phyloP scores from a whole-genome alignment of 2,113 vertebrate species.

The Piliocolobus tephrosceles region DNA sequence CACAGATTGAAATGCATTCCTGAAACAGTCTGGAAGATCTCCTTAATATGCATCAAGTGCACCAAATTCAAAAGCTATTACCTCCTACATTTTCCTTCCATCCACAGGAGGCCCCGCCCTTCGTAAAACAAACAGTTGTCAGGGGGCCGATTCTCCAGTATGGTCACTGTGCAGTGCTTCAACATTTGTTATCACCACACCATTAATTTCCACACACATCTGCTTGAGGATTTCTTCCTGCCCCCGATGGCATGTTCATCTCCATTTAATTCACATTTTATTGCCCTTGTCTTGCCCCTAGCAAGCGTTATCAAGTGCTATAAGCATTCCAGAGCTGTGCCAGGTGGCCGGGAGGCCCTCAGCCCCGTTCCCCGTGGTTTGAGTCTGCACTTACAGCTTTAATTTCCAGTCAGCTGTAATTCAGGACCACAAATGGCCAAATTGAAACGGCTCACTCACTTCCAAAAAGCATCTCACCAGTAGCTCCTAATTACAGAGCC shows the following conservation, averaged over 20 bases:
- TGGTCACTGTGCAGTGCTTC: constrained; percentile 42
- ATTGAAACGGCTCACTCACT: not conserved
- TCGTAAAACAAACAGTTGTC: constrained; percentile 38
- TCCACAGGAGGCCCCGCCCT: not conserved
- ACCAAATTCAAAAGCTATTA: not conserved
- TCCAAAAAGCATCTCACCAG: not conserved
- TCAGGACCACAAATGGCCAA: not conserved
- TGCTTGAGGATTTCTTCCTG: constrained; percentile 76
- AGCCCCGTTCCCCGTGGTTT: not conserved
- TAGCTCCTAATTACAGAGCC: not conserved
- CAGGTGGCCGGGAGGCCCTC: not conserved
- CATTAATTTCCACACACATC: constrained; percentile 83
- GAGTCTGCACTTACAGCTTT: not conserved
- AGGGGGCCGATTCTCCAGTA: constrained; percentile 44
- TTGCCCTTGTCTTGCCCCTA: constrained; percentile 77
- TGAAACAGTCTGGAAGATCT: not conserved
- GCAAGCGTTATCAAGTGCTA: constrained; percentile 50
- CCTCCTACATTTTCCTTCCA: not conserved
- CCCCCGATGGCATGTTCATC: constrained; percentile 78
- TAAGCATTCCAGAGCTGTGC: constrained; percentile 74
- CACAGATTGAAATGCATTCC: not conserved
- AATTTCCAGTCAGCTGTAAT: not conserved
- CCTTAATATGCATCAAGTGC: not conserved
- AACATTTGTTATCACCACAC: constrained; percentile 76
- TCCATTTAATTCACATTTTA: constrained; percentile 82